phyloP scores from a whole-genome alignment of 2,888 invertebrate genomes.

The Papilio gigon region DNA sequence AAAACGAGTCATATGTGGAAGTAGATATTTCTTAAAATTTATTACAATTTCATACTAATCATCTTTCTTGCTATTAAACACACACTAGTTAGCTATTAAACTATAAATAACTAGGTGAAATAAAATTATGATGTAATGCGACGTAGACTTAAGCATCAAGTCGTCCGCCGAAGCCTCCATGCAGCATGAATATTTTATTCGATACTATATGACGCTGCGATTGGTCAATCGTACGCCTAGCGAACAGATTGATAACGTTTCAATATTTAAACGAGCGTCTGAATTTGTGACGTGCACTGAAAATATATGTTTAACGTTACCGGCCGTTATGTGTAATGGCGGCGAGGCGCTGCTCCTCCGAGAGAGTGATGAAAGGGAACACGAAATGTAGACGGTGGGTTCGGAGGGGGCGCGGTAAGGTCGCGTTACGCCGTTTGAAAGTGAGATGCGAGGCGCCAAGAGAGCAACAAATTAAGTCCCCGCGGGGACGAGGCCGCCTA shows the following conservation, averaged over 20 bases:
- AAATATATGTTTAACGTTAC: constrained; percentile 13
- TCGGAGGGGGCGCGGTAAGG: constrained; percentile 75
- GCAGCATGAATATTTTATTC: constrained; percentile 74
- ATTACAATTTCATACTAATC: too few species aligned
- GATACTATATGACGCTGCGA: constrained; percentile 73
- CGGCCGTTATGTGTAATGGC: constrained; percentile 26
- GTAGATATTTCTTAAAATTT: too few species aligned
- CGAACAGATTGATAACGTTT: constrained; percentile 64
- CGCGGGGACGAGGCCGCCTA: constrained; percentile 72
- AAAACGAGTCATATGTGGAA: not conserved
- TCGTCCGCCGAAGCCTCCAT: not conserved
- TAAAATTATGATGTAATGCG: not conserved
- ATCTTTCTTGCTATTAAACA: too few species aligned
- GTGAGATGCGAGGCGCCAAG: constrained; percentile 81
- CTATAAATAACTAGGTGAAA: not conserved
- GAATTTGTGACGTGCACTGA: constrained; percentile 44
- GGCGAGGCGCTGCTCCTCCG: constrained; percentile 28
- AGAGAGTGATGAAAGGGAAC: constrained; percentile 56
- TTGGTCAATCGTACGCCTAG: constrained; percentile 68
- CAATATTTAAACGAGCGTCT: constrained; percentile 61
- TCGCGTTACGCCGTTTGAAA: constrained; percentile 81
- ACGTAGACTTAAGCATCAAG: not conserved
- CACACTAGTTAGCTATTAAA: not conserved
- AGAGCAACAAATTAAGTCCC: constrained; percentile 83
- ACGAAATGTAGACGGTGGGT: constrained; percentile 64